Base-by-base conservation (phyloP, 2,888 invertebrate species). In the Acronicta leporina region DNA sequence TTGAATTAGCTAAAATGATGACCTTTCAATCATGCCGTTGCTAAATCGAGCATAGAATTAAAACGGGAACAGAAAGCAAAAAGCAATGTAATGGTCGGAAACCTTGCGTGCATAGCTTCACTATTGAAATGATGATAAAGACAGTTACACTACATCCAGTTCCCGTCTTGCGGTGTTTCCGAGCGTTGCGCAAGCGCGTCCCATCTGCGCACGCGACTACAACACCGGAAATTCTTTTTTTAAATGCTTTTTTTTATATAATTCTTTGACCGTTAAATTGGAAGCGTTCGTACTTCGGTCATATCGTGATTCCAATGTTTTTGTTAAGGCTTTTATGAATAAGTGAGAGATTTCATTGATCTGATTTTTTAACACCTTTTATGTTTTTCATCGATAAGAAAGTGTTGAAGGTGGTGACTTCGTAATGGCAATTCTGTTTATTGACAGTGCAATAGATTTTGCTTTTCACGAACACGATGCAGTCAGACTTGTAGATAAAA, bases 151-250 rank as follows among this genome's bases (percentile, higher is more conserved):
- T 79, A 75, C 79, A 77, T 80, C 78, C 73, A 82, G 87, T 87
- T 87, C 87, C 87, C 83, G 84, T 83, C 75, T 85, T 82, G 79
- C 80, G 73, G 72, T 56, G 80, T 82, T 84, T 86, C 81, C 84
- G 83, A 84, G 75, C 79, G 74, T 87, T 88, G 84, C 87, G 86
- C 83, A 86, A 86, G 75, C 71, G 62, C 46, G 55, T 61, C 74
- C 74, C 74, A 77, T 74, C 80, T 75, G 78, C 80, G 85, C 89
- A 88, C 87, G 86, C 86, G 87, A 86, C 86, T 78, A 68, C 56
- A 69, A 47, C 64, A 75, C 82, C 83, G 87, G 88, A 88, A 85
- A 80, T 61, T 68, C 54, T 72, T 73, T 70, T 80, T 68, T 41
- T 38, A 16, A 41, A 54, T 30, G 14, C 11, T 35, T 16, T 51